Evolutionary conservation across 2,888 invertebrate genomes (phyloP), one percentile per base, ranked within the genome.

Genomic region (Alsophila aescularia): DNA sequence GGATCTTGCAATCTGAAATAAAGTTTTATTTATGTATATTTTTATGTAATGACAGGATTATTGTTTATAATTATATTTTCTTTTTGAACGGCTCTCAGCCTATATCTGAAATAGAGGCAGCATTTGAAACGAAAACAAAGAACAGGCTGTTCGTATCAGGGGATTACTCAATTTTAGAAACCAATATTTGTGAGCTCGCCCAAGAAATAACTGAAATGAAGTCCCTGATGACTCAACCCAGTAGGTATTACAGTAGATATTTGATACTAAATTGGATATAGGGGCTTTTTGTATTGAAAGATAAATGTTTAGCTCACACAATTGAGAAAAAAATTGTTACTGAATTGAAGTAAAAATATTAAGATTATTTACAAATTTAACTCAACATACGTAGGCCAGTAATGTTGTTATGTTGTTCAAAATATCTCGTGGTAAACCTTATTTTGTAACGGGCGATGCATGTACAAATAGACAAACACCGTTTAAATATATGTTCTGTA

Each of bases 181-280:
- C 54, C 64, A 59, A 61, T 64, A 61, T 60, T 63, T 58, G 64
- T 62, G 55, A 64, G 58, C 60, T 53, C 45, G 56, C 16, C 39
- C 44, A 60, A 52, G 57, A 47, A 58, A 64, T 55, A 52, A 35
- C 52, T 56, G 58, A 64, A 62, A 59, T 53, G 57, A 27, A 53
- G 41, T 59, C 56, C 58, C 40, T 15, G 31, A 21, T n/a, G 37
- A 32, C 24, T n/a, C 4, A 4, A 35, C 58, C 52, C n/a, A 2
- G 52, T 48, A 52, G 48, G 47, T 12, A 18, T 18, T 4, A 18
- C 18, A 18, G 14, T 43, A 4, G 7, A 21, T 1, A 51, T 58
- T 58, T 24, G 14, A 34, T 14, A n/a, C 18, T 37, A 12, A 36
- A 12, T 32, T 32, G 32, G 12, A 32, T 12, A 12, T 10, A n/a